Base-by-base conservation (phyloP, 2,797 vertebrate species). In the Sandelia bainsii region DNA sequence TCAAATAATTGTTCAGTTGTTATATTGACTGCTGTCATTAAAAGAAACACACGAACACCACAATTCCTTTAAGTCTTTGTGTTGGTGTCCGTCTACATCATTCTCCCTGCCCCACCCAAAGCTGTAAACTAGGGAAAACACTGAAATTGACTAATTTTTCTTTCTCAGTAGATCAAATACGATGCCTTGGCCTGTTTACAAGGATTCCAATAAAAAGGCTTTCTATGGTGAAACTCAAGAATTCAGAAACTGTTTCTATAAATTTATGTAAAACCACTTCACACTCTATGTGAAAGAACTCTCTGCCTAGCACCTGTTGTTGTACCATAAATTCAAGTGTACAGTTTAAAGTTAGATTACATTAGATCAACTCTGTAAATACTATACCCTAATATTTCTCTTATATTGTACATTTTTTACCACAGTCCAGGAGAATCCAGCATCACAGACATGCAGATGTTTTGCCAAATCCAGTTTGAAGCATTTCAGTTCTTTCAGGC, bases 371-470 rank as follows among this genome's bases (percentile, higher is more conserved):
- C 64, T 73, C 3, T 29, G 27, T 52, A 3, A 45, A 65, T 27
- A 22, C n/a, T 16, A 2, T 52, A 32, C 16, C 14, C 7, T 72
- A 70, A 64, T 57, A 17, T 44, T 42, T 16, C 29, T 40, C 13
- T 50, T 37, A 6, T 3, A 40, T 44, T 58, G 60, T 29, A 17
- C 45, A 42, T 29, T 61, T 39, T 44, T 27, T 39, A 53, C 59
- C 50, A 61, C 68, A 80, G 37, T 69, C 59, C 48, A 77, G 69
- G 19, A 82, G 82, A 79, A 78, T 64, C 42, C 3, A 49, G 69
- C 29, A 57, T 69, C 25, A 20, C 56, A 45, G 52, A 53, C 68
- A 69, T 79, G 62, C 79, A 75, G 59, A 65, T 19, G 49, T 71
- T 71, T 75, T 20, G 17, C 52, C 27, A 61, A 52, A 40, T 60